Evolutionary conservation across 2,797 vertebrate genomes (phyloP).

Genomic region (Chiropotes sagulatus): DNA sequence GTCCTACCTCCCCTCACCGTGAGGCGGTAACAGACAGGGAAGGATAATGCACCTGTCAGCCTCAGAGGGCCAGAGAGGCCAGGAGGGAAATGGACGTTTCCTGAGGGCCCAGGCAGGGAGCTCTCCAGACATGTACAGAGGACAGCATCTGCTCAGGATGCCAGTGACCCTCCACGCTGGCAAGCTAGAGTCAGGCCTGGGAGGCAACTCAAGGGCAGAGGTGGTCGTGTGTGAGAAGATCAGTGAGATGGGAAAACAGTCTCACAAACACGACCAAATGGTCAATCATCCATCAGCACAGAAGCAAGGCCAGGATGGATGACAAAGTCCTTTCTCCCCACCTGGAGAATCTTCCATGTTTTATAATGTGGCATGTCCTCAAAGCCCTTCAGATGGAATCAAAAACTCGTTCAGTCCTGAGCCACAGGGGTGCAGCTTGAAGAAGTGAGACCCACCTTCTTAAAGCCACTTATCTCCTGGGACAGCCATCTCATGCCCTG

Average conservation of each 20-base stretch:
- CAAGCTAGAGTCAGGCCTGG: neutral
- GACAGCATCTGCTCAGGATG: rapidly evolving
- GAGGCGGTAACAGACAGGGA: too few relatives aligned
- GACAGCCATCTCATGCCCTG: neutral
- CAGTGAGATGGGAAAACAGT: rapidly evolving
- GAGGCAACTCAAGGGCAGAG: neutral
- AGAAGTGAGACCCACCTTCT: neutral
- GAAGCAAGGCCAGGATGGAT: neutral
- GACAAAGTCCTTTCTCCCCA: neutral
- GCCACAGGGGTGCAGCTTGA: rapidly evolving
- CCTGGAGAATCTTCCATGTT: neutral
- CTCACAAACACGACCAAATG: rapidly evolving
- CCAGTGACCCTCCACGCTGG: rapidly evolving
- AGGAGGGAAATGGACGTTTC: rapidly evolving
- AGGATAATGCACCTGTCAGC: rapidly evolving
- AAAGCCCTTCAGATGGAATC: neutral
- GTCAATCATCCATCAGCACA: rapidly evolving
- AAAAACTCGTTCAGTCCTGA: neutral
- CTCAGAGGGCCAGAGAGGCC: neutral
- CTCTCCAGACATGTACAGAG: rapidly evolving
- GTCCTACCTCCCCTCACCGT: neutral
- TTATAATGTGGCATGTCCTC: neutral
- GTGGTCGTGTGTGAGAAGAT: rapidly evolving
- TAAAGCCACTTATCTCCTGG: neutral
- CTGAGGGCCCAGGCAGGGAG: rapidly evolving